These are phyloP conservation scores for Poecilia wingei DNA, from an alignment of 2,797 vertebrate species.

Conservation along the genomic window DNA sequence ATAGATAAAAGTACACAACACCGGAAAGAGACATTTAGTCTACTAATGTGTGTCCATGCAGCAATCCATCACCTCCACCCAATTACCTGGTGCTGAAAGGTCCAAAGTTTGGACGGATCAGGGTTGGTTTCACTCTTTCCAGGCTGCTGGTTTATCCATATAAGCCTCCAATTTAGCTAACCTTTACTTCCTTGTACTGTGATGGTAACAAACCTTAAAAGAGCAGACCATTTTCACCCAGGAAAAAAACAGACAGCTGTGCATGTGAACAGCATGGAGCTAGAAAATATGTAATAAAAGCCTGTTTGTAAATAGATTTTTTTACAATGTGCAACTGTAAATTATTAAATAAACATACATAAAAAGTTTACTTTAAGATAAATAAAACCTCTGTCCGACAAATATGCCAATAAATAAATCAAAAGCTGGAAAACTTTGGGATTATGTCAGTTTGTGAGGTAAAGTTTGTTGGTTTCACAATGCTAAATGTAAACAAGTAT, in stretches of 20 bases:
- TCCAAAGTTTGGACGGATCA: neutral
- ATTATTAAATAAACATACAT: neutral
- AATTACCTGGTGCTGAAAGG: neutral
- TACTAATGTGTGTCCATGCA: neutral
- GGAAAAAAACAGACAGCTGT: neutral
- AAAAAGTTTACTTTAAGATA: neutral
- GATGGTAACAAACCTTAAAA: neutral
- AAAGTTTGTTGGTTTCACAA: neutral
- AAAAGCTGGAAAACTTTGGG: neutral
- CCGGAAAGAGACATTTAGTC: neutral
- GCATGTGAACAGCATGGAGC: neutral
- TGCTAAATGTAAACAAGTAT: neutral
- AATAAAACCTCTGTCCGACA: neutral
- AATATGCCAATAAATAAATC: neutral
- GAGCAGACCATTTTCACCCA: neutral
- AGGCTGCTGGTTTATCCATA: constrained; percentile 5
- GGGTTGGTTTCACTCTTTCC: neutral
- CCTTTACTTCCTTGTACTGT: neutral
- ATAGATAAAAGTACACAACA: neutral
- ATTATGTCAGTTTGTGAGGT: neutral
- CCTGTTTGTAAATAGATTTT: neutral
- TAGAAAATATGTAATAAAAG: neutral
- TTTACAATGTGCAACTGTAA: neutral
- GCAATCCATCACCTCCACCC: constrained; percentile 8
- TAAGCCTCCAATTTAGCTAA: neutral